phyloP scores from a whole-genome alignment of 2,888 invertebrate species.

The Poecilus cupreus region DNA sequence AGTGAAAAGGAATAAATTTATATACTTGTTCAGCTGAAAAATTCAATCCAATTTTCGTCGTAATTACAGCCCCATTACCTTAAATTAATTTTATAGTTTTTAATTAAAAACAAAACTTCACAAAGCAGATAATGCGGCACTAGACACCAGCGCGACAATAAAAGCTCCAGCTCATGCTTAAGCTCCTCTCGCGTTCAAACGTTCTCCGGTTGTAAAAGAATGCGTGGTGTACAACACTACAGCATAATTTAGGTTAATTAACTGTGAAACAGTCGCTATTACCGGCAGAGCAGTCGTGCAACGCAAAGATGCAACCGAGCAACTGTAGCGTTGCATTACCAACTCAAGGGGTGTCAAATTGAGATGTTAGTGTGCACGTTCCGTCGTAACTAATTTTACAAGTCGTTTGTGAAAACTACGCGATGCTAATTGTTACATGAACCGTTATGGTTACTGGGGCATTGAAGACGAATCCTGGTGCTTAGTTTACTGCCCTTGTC shows the following conservation, averaged over 20 bases:
- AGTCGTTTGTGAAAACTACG: conserved; percentile 47
- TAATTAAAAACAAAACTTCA: neutral
- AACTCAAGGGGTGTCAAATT: conserved; percentile 46
- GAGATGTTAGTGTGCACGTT: conserved; percentile 39
- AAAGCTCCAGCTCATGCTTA: neutral
- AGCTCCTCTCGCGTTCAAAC: neutral
- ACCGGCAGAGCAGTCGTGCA: conserved; percentile 10
- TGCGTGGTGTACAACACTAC: conserved; percentile 33
- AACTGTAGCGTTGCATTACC: conserved; percentile 30
- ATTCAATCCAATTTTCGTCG: too few species aligned
- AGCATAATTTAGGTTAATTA: conserved; percentile 56
- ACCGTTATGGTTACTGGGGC: neutral
- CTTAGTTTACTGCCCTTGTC: too few species aligned
- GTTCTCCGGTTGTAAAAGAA: conserved; percentile 25
- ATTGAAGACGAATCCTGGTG: too few species aligned
- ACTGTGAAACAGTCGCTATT: conserved; percentile 54
- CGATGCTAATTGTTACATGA: conserved; percentile 8
- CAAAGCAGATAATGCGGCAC: conserved; percentile 3
- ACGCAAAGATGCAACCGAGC: neutral
- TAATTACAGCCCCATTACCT: neutral
- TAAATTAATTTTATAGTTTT: conserved; percentile 1
- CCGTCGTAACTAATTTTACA: conserved; percentile 50
- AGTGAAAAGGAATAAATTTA: too few species aligned
- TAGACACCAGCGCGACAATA: neutral
- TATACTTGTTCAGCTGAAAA: too few species aligned